These are phyloP conservation scores for Netelia virgata DNA, from an alignment of 2,888 invertebrate genomes.

Conservation along the genomic window DNA sequence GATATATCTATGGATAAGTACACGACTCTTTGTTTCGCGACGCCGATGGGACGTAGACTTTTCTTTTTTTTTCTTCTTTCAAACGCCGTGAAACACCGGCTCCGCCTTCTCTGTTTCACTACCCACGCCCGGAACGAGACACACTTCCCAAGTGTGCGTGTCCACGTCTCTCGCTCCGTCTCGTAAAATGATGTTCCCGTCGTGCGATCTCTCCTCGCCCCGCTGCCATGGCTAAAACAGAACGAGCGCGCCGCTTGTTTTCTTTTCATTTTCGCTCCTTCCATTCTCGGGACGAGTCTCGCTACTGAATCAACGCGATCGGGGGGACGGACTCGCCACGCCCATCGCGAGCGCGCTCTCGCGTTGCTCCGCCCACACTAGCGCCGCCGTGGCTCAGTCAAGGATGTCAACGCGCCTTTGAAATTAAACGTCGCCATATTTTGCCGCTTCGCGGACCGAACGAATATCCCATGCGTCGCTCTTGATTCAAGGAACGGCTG, in stretches of 20 bases:
- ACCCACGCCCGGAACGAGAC: background rate
- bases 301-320: constrained; percentile 43
- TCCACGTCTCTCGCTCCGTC: background rate
- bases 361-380: constrained; percentile 39
- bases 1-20: too few species aligned
- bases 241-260: constrained; percentile 4
- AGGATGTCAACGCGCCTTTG: constrained; percentile 71
- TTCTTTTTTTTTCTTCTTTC: too few species aligned
- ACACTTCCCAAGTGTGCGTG: background rate
- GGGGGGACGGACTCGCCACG: constrained; percentile 31
- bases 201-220: constrained; percentile 32
- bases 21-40: constrained; percentile 31
- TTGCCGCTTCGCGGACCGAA: constrained; percentile 23
- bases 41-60: constrained; percentile 9
- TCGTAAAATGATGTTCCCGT: constrained; percentile 13
- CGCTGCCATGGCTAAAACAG: constrained; percentile 45
- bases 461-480: background rate
- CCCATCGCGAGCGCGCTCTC: constrained; percentile 25
- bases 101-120: constrained; percentile 25
- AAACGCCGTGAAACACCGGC: constrained; percentile 20
- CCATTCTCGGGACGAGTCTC: constrained; percentile 2
- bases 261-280: background rate
- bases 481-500: too few species aligned
- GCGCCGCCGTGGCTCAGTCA: constrained; percentile 28
- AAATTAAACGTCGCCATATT: constrained; percentile 67